Evolutionary conservation across 2,113 vertebrate genomes (phyloP), one percentile per base, ranked within the genome.

Genomic region (Axis porcinus): DNA sequence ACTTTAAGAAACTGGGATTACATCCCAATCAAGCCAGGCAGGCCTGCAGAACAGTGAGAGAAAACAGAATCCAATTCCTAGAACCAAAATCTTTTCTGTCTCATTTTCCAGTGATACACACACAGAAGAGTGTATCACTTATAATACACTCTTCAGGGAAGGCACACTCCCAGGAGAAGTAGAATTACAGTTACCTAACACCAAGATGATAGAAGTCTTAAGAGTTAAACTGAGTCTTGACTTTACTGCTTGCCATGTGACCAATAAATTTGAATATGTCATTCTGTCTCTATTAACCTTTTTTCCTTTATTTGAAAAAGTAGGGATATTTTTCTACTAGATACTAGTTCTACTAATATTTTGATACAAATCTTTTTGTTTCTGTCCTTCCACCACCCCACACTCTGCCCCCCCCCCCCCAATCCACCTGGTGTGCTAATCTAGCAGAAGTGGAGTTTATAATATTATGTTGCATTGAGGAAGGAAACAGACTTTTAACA

Each of bases 1-100:
- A 74, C 89, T 97, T 97, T 92, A 89, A 97, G 93, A 98, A 98
- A 96, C 30, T 33, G 60, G 74, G 47, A 95, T 95, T 98, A 70
- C 62, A 91, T 84, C 57, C 55, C 79, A 91, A 92, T 92, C 9
- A 97, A 74, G 55, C 15, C 82, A 95, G 54, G 40, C 54, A 45
- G 45, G 58, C 83, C 70, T 94, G 2, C 36, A 85, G 36, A 96
- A 25, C 8, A 67, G 58, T 92, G 89, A 94, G 70, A 94, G 45
- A 96, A 95, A 50, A 79, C 89, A 94, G 90, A 23, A 74, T 93
- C 27, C 43, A 93, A 17, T 89, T 97, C 95, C 45, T 54, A 96
- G 67, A 91, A 96, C 43, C 13, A 23, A 96, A 96, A 93, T 86
- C 70, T 84, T 81, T 21, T 94, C 57, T 81, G 55, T 79, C 81